Base-by-base conservation (phyloP, 2,888 invertebrate species). In the Lumbricus terrestris region DNA sequence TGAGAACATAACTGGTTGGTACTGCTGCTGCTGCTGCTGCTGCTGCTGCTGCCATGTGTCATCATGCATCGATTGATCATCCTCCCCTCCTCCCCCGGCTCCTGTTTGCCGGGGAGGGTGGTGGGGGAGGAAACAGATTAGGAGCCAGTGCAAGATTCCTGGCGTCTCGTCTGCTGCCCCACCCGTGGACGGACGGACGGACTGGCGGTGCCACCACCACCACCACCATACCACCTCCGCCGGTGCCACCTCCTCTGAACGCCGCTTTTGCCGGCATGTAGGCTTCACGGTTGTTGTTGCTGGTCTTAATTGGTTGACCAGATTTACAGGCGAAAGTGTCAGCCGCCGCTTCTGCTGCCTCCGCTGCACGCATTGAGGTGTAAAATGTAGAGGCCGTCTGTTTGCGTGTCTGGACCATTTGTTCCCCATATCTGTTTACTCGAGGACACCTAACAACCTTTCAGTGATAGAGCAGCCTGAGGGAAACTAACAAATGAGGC, bases 51-150 rank as follows among this genome's bases (percentile, higher is more conserved):
- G 69, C 69, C 69, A 69, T 69, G 69, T 69, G 69, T 69, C 69
- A 69, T 69, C 69, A n/a, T n/a, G n/a, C 69, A 69, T 69, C 69
- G 69, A 69, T 69, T 69, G n/a, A 69, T 69, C n/a, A n/a, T 69
- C 29, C 69, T 8, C n/a, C 47, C 47, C 47, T 23, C 69, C 69
- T 69, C 69, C 69, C 11, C 69, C 69, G 69, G 69, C 69, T 69
- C 69, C 69, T 69, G 69, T n/a, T 69, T 69, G 29, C 69, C 8
- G 69, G 69, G n/a, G 69, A n/a, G n/a, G 4, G 23, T 18, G 42
- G 42, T 13, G 11, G 54, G 0, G n/a, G 69, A 23, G n/a, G 69
- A n/a, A 8, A n/a, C 69, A 69, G 69, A 69, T 29, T 29, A 69
- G 69, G 69, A 69, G 69, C 69, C 69, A 69, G 69, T 29, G 69